phyloP scores from a whole-genome alignment of 2,888 invertebrate genomes.

The Eremobia ochroleuca region DNA sequence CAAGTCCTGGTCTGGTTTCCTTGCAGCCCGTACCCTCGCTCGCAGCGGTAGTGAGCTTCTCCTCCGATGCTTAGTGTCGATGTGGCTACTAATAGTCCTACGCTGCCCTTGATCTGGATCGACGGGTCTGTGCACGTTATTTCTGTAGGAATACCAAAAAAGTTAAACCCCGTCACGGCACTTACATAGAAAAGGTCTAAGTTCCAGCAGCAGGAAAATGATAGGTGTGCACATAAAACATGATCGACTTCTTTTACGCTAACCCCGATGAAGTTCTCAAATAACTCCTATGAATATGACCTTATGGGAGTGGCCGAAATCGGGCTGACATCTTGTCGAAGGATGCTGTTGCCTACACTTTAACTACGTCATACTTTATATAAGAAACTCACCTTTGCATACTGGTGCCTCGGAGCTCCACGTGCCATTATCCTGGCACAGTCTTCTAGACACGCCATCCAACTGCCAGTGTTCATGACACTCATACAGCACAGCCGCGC shows the following conservation, averaged over 20 bases:
- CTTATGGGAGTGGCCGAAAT: background rate
- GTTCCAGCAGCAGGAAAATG: background rate
- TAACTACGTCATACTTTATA: background rate
- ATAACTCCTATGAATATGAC: background rate
- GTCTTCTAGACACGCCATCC: conserved; percentile 95
- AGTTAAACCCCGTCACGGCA: background rate
- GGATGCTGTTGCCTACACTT: background rate
- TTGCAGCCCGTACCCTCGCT: conserved; percentile 94
- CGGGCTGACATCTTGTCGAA: background rate
- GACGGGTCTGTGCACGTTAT: conserved; percentile 95
- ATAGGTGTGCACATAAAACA: background rate
- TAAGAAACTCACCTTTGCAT: conserved; percentile 92
- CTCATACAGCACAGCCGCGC: conserved; percentile 96
- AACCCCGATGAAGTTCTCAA: background rate
- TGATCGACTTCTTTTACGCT: background rate
- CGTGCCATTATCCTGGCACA: conserved; percentile 97
- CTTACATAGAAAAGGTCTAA: background rate
- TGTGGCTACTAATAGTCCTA: conserved; percentile 91
- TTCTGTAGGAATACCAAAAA: conserved; percentile 86
- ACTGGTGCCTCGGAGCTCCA: conserved; percentile 96
- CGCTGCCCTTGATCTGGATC: conserved; percentile 87
- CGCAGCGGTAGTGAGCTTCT: conserved; percentile 95
- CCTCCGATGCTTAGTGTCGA: conserved; percentile 94
- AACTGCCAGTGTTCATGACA: conserved; percentile 95
- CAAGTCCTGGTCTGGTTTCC: conserved; percentile 96